Evolutionary conservation across 2,888 invertebrate genomes (phyloP), one percentile per base, ranked within the genome.

Genomic region (Mactromeris polynyma): DNA sequence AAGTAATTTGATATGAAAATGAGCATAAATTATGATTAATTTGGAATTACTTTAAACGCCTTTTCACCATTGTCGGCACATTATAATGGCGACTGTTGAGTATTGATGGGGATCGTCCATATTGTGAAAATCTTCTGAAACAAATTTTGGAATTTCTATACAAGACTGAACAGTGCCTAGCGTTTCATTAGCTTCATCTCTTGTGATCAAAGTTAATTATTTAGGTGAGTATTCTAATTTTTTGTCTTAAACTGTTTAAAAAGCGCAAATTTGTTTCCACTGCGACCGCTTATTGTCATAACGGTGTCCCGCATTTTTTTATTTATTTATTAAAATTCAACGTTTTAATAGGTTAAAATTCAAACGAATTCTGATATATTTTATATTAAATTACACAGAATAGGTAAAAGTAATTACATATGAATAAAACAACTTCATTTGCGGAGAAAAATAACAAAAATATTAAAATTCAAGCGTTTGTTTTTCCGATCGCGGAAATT

Each of bases 11-110:
- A 84, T 38, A 77, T 51, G 83, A 84, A 84, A 84, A 78, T 78
- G 90, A 83, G 90, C 87, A 90, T 89, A 90, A 90, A 90, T 90
- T 90, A 90, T 89, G 90, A 89, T 87, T 89, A 87, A 90, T 90
- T 87, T 81, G 89, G 89, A 89, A 89, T 85, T 87, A 87, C 83
- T 85, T 87, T 38, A 79, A 87, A 87, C 46, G 79, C 51, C 73
- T 82, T 82, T 83, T 46, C 85, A 69, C 38, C 64, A 81, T 81
- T 73, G 33, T 78, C 36, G n/a, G 21, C 84, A 36, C 54, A n/a
- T 31, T 38, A 36, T 54, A 36, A 78, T 54, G 78, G 42, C 40
- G 31, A 42, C 31, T 21, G 54, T 78, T 36, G 84, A 54, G 78
- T 84, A 54, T 54, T 84, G 54, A 46, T 19, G 54, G 51, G 19